Base-by-base conservation (phyloP, 2,113 vertebrate species). In the Amphiprion ocellaris region DNA sequence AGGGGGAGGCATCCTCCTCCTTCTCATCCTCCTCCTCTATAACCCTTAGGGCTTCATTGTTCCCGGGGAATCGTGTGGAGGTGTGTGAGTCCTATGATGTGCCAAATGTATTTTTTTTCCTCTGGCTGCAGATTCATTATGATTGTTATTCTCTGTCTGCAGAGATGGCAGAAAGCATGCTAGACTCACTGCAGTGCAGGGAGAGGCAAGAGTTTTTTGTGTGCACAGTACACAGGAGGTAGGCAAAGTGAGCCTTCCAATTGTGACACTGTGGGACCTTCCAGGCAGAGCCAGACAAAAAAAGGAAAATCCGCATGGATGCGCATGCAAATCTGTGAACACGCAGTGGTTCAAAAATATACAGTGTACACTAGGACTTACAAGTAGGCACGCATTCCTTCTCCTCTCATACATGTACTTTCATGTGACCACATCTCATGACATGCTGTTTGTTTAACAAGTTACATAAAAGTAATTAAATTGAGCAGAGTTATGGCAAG, bases 191-290 rank as follows among this genome's bases (percentile, higher is more conserved):
- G 61, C 67, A 58, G 52, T 69, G 66, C 76, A 74, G 69, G 60
- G 24, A 58, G 39, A 83, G 52, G 74, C 58, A 46, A 61, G 41
- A 28, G 46, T 62, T 81, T 26, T 74, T 72, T 79, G 41, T 79
- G 52, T 78, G n/a, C 33, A 67, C 41, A 66, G 74, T 9, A 56
- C 72, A 76, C 77, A 72, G 63, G 64, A 71, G 49, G 62, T 49
- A 73, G 49, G 64, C 63, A 76, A 83, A 89, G 68, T 85, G 83
- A 84, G 64, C 55, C 62, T 69, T 77, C 58, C 69, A 61, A 83
- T 77, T 80, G 80, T 89, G 86, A 91, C 83, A 79, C 74, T 49
- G 30, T 65, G 53, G 74, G 82, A 77, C 80, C 85, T 88, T 88
- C 59, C 64, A 78, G 81, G 79, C 81, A 79, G 59, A 70, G 69